These are phyloP conservation scores for Chlamydotis undulata DNA, from an alignment of 2,113 vertebrate species.

Conservation along the genomic window DNA sequence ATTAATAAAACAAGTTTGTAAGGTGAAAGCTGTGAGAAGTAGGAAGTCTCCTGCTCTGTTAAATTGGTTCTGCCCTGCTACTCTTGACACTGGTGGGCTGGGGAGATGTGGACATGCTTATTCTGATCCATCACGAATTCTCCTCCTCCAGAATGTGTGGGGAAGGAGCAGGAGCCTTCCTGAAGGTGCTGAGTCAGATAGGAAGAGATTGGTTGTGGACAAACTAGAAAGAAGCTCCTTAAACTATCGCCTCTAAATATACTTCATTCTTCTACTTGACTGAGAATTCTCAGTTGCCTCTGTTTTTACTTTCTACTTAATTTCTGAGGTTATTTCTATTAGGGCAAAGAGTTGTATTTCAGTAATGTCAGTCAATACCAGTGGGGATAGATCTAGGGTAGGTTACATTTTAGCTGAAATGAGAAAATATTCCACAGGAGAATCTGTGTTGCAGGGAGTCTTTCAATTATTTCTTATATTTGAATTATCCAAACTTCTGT, in stretches of 20 bases:
- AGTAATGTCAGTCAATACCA: background rate
- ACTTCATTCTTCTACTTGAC: background rate
- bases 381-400: background rate
- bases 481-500: background rate
- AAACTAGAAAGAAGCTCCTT: background rate
- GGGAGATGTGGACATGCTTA: background rate
- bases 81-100: background rate
- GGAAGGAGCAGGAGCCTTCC: background rate
- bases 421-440: background rate
- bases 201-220: background rate
- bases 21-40: background rate
- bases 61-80: background rate
- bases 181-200: background rate
- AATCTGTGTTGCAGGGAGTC: background rate
- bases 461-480: constrained; percentile 37
- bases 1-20: background rate
- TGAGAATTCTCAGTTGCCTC: background rate
- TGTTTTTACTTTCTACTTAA: background rate
- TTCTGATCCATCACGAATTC: background rate
- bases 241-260: background rate
- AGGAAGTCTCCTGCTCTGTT: background rate
- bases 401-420: background rate
- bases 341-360: background rate
- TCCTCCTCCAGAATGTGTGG: background rate
- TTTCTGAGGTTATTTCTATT: background rate